These are phyloP conservation scores for Luperina nickerlii DNA, from an alignment of 2,888 invertebrate genomes.

Conservation along the genomic window DNA sequence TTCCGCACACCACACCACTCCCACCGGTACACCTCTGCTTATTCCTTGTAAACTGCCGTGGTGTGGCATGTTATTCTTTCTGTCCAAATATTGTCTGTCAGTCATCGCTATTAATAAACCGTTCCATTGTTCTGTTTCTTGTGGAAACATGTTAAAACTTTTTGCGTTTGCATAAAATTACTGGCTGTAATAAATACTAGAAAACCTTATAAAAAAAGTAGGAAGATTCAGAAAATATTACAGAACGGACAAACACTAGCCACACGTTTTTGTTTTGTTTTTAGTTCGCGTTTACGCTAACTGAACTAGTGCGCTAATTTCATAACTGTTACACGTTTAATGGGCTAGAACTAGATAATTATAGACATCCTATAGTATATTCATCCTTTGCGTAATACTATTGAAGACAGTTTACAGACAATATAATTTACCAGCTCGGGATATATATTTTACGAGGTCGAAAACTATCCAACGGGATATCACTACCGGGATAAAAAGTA, in stretches of 20 bases:
- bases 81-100: background rate
- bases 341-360: slow-evolving; percentile 54
- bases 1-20: too few species aligned
- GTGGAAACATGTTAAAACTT: slow-evolving; percentile 2
- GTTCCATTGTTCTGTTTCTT: slow-evolving; percentile 10
- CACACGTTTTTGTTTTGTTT: slow-evolving; percentile 31
- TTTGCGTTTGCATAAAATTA: slow-evolving; percentile 5
- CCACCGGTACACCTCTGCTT: background rate
- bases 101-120: background rate
- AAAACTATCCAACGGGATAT: background rate
- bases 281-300: slow-evolving; percentile 39
- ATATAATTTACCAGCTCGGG: background rate
- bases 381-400: slow-evolving; percentile 22
- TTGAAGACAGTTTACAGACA: slow-evolving; percentile 2
- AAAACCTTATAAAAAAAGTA: slow-evolving; percentile 1
- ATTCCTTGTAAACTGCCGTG: background rate
- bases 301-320: slow-evolving; percentile 59
- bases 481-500: background rate
- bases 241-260: background rate
- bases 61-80: background rate
- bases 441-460: background rate
- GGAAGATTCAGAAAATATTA: background rate
- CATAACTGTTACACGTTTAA: slow-evolving; percentile 52
- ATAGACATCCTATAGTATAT: slow-evolving; percentile 40
- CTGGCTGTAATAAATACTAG: slow-evolving; percentile 22